phyloP scores from a whole-genome alignment of 92 coral and sea anemone genomes.

The Umimayanthus kanabou region DNA sequence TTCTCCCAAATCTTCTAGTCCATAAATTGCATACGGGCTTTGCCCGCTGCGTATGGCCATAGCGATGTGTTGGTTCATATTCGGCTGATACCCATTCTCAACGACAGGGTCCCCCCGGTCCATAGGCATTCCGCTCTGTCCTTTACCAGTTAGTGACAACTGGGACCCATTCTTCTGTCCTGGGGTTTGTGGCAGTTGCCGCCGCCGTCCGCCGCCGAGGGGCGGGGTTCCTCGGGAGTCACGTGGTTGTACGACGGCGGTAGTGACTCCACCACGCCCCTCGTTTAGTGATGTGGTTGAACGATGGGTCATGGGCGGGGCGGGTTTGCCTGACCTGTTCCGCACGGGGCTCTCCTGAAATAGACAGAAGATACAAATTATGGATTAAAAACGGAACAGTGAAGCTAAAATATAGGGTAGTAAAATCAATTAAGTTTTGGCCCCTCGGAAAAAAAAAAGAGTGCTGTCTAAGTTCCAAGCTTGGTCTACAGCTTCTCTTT shows the following conservation, averaged over 20 bases:
- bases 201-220: conserved; percentile 61
- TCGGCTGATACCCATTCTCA: conserved; percentile 97
- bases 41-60: conserved; percentile 99
- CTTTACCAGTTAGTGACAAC: conserved; percentile 85
- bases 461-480: too few relatives aligned
- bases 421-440: too few relatives aligned
- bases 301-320: conserved; percentile 57
- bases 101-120: conserved; percentile 88
- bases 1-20: conserved; percentile 94
- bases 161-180: conserved; percentile 84
- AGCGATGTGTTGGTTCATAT: conserved; percentile 98
- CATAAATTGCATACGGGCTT: conserved; percentile 97
- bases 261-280: conserved; percentile 88
- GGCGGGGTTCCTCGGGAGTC: conserved; percentile 47
- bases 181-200: conserved; percentile 87
- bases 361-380: neutral
- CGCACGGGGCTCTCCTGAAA: conserved; percentile 54
- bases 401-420: neutral
- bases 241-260: conserved; percentile 63
- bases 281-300: conserved; percentile 91
- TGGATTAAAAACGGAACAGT: neutral
- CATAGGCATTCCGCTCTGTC: conserved; percentile 67
- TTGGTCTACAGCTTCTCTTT: too few relatives aligned
- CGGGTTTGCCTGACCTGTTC: conserved; percentile 43
- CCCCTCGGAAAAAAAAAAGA: too few relatives aligned